These are phyloP conservation scores for Drosophila mojavensis DNA, from an alignment of 1,140 invertebrate genomes.

Conservation along the genomic window DNA sequence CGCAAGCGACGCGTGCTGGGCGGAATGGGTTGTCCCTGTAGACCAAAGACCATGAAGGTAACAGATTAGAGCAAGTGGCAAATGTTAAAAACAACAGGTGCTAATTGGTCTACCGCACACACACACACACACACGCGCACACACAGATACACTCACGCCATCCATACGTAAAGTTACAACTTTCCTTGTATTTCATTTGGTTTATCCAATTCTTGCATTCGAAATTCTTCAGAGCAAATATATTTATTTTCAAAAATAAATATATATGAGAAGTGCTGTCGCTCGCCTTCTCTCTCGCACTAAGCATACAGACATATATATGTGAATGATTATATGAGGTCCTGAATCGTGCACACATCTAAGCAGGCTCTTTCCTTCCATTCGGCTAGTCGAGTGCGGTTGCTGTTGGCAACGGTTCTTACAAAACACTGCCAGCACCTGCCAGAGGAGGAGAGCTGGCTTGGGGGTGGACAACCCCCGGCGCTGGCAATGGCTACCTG, in stretches of 20 bases:
- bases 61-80: not conserved
- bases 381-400: not conserved
- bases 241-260: no score
- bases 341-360: constrained; percentile 6
- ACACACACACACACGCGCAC: not conserved
- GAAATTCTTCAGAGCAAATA: no score
- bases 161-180: not conserved
- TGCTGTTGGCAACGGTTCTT: constrained; percentile 26
- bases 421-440: constrained; percentile 20
- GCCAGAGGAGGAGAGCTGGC: not conserved
- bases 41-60: not conserved
- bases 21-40: constrained; percentile 57
- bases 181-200: not conserved
- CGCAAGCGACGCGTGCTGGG: constrained; percentile 61
- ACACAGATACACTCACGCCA: no score
- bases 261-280: no score
- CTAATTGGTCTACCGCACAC: not conserved
- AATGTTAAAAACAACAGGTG: constrained; percentile 12
- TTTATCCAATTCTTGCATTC: not conserved
- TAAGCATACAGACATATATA: no score
- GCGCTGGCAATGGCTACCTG: no score
- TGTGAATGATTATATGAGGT: no score
- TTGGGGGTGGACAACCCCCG: not conserved
- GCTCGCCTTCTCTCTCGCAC: no score
- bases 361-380: constrained; percentile 5